Conservation (phyloP, 2,888 invertebrate species). For the Colletes collaris region DNA sequence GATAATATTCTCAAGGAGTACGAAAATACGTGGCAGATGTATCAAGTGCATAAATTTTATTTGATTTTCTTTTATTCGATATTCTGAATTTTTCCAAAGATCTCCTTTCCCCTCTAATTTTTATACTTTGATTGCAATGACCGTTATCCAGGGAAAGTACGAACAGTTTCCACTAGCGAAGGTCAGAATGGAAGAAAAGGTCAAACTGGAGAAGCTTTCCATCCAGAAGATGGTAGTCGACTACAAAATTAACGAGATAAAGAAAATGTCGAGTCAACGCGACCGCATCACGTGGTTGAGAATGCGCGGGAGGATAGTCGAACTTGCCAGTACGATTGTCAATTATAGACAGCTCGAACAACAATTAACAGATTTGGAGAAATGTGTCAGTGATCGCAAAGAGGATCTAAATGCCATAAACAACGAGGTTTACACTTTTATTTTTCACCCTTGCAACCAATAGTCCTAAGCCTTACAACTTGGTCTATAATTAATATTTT, state of each 20-base stretch:
- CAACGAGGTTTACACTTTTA: slow-evolving; percentile 42
- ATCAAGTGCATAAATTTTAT: slow-evolving; percentile 41
- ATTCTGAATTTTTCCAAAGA: too few species aligned
- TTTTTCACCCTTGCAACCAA: too few species aligned
- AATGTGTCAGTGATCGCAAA: background rate
- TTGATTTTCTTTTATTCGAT: background rate
- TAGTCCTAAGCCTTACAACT: too few species aligned
- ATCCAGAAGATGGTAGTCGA: slow-evolving; percentile 31
- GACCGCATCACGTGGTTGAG: slow-evolving; percentile 39
- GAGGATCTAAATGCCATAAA: slow-evolving; percentile 24
- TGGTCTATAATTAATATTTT: too few species aligned
- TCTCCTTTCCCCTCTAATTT: too few species aligned
- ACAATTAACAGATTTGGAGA: background rate
- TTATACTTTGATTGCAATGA: background rate
- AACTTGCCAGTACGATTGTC: slow-evolving; percentile 24
- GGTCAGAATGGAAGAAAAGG: slow-evolving; percentile 9
- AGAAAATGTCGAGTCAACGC: slow-evolving; percentile 9
- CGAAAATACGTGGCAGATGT: slow-evolving; percentile 34
- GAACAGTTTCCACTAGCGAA: slow-evolving; percentile 55
- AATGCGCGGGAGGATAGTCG: slow-evolving; percentile 49
- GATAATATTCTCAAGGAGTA: slow-evolving; percentile 35
- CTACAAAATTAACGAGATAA: slow-evolving; percentile 27
- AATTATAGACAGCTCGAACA: background rate
- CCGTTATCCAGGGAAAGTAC: slow-evolving; percentile 36
- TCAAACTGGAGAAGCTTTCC: slow-evolving; percentile 30